These are phyloP conservation scores for Rhabdophis nuchalis DNA, from an alignment of 2,797 vertebrate species.

Conservation along the genomic window DNA sequence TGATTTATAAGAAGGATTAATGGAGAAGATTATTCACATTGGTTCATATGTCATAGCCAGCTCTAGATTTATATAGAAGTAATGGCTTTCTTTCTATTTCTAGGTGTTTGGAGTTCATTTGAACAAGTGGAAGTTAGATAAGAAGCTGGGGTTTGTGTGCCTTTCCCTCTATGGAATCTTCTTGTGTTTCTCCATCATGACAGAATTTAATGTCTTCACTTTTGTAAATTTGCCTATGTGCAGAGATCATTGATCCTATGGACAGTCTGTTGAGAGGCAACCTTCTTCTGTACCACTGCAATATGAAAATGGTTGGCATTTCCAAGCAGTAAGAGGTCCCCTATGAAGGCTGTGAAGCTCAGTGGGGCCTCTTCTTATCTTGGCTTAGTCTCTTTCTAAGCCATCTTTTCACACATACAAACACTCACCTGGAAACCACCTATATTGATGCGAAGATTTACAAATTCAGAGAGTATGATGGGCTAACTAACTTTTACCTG, in stretches of 20 bases:
- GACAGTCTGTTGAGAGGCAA: constrained; percentile 54
- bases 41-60: neutral
- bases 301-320: constrained; percentile 68
- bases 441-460: constrained; percentile 72
- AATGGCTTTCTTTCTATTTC: constrained; percentile 51
- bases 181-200: constrained; percentile 97
- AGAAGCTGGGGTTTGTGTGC: constrained; percentile 85
- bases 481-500: constrained; percentile 85
- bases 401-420: constrained; percentile 17
- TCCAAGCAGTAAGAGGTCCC: constrained; percentile 41
- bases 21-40: neutral
- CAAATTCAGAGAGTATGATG: constrained; percentile 66
- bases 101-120: constrained; percentile 92
- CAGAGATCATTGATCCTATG: constrained; percentile 75
- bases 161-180: constrained; percentile 91
- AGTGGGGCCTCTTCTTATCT: constrained; percentile 52
- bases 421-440: constrained; percentile 62
- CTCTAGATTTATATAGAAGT: neutral
- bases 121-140: constrained; percentile 94
- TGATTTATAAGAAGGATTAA: neutral
- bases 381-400: constrained; percentile 40
- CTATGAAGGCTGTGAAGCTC: constrained; percentile 47
- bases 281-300: constrained; percentile 74
- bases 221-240: constrained; percentile 98
- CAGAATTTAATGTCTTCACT: constrained; percentile 97